phyloP scores from a whole-genome alignment of 2,113 vertebrate species.

The Deroptyus accipitrinus region DNA sequence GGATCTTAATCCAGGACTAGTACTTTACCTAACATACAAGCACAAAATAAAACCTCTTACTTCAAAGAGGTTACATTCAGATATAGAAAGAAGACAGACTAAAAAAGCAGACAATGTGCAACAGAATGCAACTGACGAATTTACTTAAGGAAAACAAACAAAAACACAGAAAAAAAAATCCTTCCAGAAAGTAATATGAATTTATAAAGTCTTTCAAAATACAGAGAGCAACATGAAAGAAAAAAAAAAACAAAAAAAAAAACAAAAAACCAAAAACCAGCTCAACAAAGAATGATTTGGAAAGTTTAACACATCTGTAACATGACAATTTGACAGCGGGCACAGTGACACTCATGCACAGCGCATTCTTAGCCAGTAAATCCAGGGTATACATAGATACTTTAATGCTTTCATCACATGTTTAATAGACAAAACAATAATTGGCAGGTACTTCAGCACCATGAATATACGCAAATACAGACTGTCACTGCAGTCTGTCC shows the following conservation, averaged over 20 bases:
- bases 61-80: background rate
- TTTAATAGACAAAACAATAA: background rate
- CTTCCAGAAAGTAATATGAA: background rate
- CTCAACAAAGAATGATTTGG: background rate
- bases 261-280: fast-evolving
- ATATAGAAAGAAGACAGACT: background rate
- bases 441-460: background rate
- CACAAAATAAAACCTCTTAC: background rate
- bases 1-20: background rate
- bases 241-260: background rate
- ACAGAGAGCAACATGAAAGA: background rate
- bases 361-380: background rate
- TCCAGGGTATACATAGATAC: background rate
- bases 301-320: background rate
- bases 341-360: background rate
- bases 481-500: background rate
- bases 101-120: background rate
- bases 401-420: background rate
- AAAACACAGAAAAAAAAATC: background rate
- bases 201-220: background rate
- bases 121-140: background rate
- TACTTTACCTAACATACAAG: background rate
- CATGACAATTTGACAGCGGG: background rate
- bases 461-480: background rate
- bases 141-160: background rate